A percentile compares a stretch with the other conserved stretches of the same genome.
Conservation (phyloP, 1,140 invertebrate genomes). For the Drosophila lowei region DNA sequence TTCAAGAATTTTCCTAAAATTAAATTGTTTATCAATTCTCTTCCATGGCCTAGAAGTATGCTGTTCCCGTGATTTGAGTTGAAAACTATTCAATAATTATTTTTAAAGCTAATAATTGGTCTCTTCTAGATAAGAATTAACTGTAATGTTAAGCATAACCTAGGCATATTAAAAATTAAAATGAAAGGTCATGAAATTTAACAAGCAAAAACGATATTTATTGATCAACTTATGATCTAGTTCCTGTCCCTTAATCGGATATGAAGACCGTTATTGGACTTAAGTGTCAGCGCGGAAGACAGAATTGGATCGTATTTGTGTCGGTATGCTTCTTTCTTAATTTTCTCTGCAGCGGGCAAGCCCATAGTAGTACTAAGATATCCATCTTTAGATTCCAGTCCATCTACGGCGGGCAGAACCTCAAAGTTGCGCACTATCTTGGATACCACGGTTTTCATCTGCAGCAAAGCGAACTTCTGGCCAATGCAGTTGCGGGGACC, state of each 20-base stretch:
- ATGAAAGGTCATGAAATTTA: too few species aligned
- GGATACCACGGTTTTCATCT: slow-evolving; percentile 83
- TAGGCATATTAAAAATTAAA: too few species aligned
- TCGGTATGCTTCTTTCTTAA: slow-evolving; percentile 26
- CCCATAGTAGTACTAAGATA: slow-evolving; percentile 58
- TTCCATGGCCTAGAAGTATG: slow-evolving; percentile 3
- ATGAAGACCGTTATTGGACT: slow-evolving; percentile 71
- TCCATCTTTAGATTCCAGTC: slow-evolving; percentile 61
- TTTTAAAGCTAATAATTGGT: too few species aligned
- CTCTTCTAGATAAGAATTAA: too few species aligned
- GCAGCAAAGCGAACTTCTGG: slow-evolving; percentile 84
- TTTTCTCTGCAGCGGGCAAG: slow-evolving; percentile 34
- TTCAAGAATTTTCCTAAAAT: background rate
- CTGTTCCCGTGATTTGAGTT: background rate
- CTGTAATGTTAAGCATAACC: too few species aligned
- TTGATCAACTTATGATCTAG: slow-evolving; percentile 10
- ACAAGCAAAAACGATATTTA: background rate
- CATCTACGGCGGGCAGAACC: slow-evolving; percentile 70
- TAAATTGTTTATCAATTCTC: too few species aligned
- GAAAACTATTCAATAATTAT: too few species aligned
- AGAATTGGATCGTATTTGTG: slow-evolving; percentile 76
- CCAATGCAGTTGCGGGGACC: slow-evolving; percentile 80
- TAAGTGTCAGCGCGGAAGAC: slow-evolving; percentile 63
- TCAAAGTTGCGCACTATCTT: slow-evolving; percentile 82
- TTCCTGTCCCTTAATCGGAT: slow-evolving; percentile 56